Base-by-base conservation (phyloP, 1,140 invertebrate species). In the Cephus cinctus region DNA sequence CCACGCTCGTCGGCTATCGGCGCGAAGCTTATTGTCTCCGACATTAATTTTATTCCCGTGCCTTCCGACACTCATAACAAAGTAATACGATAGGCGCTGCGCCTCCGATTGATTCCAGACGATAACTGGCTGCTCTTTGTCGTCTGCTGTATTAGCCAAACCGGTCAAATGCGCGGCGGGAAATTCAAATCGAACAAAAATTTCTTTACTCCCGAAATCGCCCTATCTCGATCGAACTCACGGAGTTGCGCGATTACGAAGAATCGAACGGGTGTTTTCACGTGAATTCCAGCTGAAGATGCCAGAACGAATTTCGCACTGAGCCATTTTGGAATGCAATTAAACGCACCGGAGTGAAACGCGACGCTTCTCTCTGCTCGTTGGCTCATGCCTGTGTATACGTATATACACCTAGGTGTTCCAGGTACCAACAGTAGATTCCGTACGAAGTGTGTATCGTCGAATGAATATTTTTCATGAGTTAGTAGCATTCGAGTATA, bases 251-350 rank as follows among this genome's bases (percentile, higher is more conserved):
- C n/a, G n/a, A n/a, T n/a, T n/a, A n/a, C n/a, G n/a, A n/a, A n/a
- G n/a, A n/a, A n/a, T n/a, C n/a, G n/a, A n/a, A n/a, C n/a, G n/a
- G n/a, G n/a, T n/a, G n/a, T n/a, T n/a, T n/a, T n/a, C n/a, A n/a
- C n/a, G n/a, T n/a, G n/a, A n/a, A n/a, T n/a, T n/a, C n/a, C n/a
- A n/a, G n/a, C n/a, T n/a, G 35, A 16, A 36, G 43, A 34, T 21
- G 30, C 12, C 14, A 15, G 25, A 42, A 47, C 38, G 52, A 53
- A 60, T 61, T 57, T 61, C 56, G 59, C 56, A 56, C 59, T 62
- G 56, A 62, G 56, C 60, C 59, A 48, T 52, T 48, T 66, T 64
- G 71, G 71, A 75, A 75, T 75, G 71, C 69, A 75, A 75, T 75
- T 73, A 75, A 71, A 70, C 65, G 59, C 63, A 63, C 63, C 59